Percentiles rank a stretch among this genome's conserved stretches.
Evolutionary conservation across 2,888 invertebrate species (phyloP).

Genomic region (Megastigmus dorsalis): DNA sequence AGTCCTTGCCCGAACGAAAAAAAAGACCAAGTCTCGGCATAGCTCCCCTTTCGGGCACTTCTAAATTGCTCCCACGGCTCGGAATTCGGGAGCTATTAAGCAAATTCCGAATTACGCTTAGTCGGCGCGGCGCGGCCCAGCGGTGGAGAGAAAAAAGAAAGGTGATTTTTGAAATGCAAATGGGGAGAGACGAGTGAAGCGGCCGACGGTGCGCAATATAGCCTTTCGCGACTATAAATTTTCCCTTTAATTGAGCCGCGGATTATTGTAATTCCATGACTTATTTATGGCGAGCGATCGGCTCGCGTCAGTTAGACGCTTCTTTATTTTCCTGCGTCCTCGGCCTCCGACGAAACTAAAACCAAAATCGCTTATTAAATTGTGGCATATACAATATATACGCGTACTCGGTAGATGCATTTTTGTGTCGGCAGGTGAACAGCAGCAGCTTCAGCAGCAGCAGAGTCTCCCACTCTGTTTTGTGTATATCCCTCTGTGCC

Average conservation of each 20-base stretch:
- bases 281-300: conserved; percentile 72
- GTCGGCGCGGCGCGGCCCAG: too few species aligned
- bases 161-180: conserved; percentile 72
- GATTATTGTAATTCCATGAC: conserved; percentile 71
- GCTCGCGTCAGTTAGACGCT: conserved; percentile 31
- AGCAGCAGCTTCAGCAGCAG: conserved; percentile 34
- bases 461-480: too few species aligned
- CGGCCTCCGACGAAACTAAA: conserved; percentile 56
- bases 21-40: too few species aligned
- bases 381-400: too few species aligned
- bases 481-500: too few species aligned
- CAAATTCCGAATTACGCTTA: conserved; percentile 69
- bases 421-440: conserved; percentile 62
- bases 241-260: conserved; percentile 70
- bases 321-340: background rate
- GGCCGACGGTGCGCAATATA: conserved; percentile 54
- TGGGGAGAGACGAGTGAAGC: conserved; percentile 46
- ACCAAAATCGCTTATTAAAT: conserved; percentile 68
- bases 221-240: conserved; percentile 71
- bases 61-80: conserved; percentile 45
- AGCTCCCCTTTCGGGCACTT: conserved; percentile 23
- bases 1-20: conserved; percentile 17
- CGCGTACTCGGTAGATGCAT: conserved; percentile 58
- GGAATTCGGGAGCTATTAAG: conserved; percentile 58
- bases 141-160: too few species aligned